These are phyloP conservation scores for Petroica traversi DNA, from an alignment of 2,113 vertebrate genomes.

Conservation along the genomic window DNA sequence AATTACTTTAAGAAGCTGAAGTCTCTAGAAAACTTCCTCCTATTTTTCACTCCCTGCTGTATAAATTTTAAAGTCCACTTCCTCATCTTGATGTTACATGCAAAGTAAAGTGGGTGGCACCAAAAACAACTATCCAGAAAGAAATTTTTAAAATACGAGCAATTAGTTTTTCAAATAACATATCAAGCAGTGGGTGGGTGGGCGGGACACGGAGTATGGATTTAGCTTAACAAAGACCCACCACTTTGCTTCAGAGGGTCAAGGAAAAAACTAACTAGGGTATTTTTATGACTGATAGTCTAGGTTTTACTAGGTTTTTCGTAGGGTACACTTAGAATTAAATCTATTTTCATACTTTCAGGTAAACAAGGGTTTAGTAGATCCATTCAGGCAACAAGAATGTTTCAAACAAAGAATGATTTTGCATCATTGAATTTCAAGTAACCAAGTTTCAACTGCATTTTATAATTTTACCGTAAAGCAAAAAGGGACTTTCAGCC, in stretches of 20 bases:
- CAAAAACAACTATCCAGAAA: background rate
- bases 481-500: background rate
- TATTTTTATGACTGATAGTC: background rate
- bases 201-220: background rate
- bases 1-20: constrained; percentile 25
- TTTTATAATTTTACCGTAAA: background rate
- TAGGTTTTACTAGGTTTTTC: background rate
- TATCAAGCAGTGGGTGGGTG: background rate
- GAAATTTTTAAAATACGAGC: background rate
- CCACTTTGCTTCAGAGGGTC: background rate
- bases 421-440: background rate
- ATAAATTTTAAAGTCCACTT: background rate
- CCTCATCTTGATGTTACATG: background rate
- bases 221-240: background rate
- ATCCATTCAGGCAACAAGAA: background rate
- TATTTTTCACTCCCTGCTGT: background rate
- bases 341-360: background rate
- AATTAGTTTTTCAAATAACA: background rate
- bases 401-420: background rate
- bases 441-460: background rate
- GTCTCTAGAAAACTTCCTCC: constrained; percentile 10
- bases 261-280: background rate
- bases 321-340: background rate
- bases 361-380: background rate
- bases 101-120: background rate